Conservation (phyloP, 35 echinoderm and acorn worm genomes). For the Lytechinus variegatus region DNA sequence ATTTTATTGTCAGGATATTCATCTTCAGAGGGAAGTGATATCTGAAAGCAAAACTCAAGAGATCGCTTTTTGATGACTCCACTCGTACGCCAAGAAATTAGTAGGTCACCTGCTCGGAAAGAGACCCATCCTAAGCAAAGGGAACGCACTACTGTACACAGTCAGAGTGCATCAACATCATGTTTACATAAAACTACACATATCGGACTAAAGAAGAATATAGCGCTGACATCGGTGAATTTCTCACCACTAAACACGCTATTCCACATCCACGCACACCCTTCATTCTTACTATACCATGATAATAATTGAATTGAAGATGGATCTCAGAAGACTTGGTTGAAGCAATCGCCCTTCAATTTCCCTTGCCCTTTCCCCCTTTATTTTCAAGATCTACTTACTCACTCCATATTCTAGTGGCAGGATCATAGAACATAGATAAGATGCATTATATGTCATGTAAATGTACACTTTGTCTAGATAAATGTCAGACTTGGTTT, state of each 20-base stretch:
- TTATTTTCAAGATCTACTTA: neutral
- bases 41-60: slow-evolving; percentile 12
- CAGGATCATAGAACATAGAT: neutral
- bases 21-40: neutral
- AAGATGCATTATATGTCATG: slow-evolving; percentile 2
- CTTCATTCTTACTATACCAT: neutral
- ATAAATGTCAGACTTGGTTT: slow-evolving; percentile 19
- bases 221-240: neutral
- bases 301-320: neutral
- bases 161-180: neutral
- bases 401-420: neutral
- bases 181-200: neutral
- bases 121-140: neutral
- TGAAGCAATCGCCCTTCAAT: neutral
- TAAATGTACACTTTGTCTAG: neutral
- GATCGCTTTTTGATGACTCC: slow-evolving; percentile 17
- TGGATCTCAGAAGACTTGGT: neutral
- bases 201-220: neutral
- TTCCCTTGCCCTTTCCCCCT: neutral
- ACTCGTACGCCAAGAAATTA: neutral
- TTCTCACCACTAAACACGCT: neutral
- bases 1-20: slow-evolving; percentile 4
- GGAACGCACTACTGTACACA: slow-evolving; percentile 8
- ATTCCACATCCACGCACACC: neutral
- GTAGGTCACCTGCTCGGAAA: neutral